A percentile compares a stretch with the other conserved stretches of the same genome.
These are phyloP conservation scores for Emydocephalus ijimae DNA, from an alignment of 2,113 vertebrate genomes.

Conservation along the genomic window DNA sequence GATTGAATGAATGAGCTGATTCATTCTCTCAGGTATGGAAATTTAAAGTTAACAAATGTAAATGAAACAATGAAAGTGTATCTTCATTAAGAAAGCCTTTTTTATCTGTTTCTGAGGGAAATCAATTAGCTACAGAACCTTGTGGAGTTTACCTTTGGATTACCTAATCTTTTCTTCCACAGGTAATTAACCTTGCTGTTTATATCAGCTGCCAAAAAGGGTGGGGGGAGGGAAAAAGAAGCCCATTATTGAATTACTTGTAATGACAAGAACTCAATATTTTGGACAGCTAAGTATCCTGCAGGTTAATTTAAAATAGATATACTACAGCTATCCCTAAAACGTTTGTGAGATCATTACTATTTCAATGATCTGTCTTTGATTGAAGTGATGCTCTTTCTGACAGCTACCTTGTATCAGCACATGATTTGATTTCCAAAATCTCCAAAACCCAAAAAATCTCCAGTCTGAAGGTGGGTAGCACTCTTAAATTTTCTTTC, in stretches of 20 bases:
- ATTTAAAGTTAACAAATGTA: constrained; percentile 6
- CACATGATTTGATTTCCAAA: constrained; percentile 67
- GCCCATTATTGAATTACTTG: constrained; percentile 76
- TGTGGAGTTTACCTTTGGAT: constrained; percentile 74
- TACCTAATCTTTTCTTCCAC: constrained; percentile 69
- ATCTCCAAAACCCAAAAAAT: constrained; percentile 63
- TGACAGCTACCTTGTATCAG: constrained; percentile 65
- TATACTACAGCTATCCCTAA: constrained; percentile 74
- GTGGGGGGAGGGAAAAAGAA: constrained; percentile 17
- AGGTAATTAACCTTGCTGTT: constrained; percentile 79
- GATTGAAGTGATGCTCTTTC: constrained; percentile 69
- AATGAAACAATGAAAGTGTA: constrained; percentile 38
- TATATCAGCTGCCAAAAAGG: constrained; percentile 66
- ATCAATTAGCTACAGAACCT: constrained; percentile 71
- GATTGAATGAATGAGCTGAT: background rate
- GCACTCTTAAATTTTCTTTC: constrained; percentile 38
- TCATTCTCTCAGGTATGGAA: background rate
- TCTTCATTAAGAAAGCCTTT: constrained; percentile 55
- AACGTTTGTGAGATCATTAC: constrained; percentile 76
- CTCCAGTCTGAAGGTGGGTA: constrained; percentile 53
- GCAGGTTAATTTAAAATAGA: constrained; percentile 82
- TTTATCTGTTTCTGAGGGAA: constrained; percentile 57
- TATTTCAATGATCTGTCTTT: constrained; percentile 67
- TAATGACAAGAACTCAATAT: constrained; percentile 78
- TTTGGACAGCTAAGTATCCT: constrained; percentile 77